Evolutionary conservation across 2,113 vertebrate genomes (phyloP).

Genomic region (Plotosus lineatus): DNA sequence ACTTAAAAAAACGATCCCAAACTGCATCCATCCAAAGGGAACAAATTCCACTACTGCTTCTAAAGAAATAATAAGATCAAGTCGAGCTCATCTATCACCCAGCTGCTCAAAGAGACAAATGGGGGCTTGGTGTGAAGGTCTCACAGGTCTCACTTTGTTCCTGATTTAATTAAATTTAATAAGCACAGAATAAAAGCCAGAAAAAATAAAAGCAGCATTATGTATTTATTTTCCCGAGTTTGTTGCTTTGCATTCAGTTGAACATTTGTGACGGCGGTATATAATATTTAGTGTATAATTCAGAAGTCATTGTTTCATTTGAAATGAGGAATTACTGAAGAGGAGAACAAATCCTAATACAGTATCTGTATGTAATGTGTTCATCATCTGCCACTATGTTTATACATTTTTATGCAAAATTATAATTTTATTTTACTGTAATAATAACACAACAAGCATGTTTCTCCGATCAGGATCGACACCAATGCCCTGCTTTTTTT

Average conservation of each 20-base stretch:
- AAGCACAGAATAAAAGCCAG: not conserved
- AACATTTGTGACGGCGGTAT: not conserved
- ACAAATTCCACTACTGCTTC: constrained; percentile 61
- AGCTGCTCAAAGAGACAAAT: constrained; percentile 29
- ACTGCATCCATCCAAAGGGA: constrained; percentile 43
- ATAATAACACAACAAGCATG: constrained; percentile 5
- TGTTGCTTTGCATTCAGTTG: not conserved
- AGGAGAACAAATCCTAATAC: not conserved
- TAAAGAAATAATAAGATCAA: constrained; percentile 74
- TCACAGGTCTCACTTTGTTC: constrained; percentile 34
- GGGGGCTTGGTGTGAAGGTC: not conserved
- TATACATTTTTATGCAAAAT: not conserved
- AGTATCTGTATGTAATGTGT: not conserved
- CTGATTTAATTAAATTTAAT: constrained; percentile 23
- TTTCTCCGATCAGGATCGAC: constrained; percentile 8
- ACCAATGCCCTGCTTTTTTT: constrained; percentile 14
- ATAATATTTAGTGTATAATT: not conserved
- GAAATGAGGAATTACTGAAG: not conserved
- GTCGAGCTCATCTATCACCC: constrained; percentile 60
- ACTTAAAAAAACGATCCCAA: constrained; percentile 62
- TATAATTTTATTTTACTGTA: not conserved
- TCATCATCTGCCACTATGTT: not conserved
- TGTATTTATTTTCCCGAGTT: not conserved
- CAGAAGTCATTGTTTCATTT: not conserved
- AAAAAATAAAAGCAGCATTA: not conserved